Evolutionary conservation across 2,113 vertebrate genomes (phyloP).

Genomic region (Aphelocoma coerulescens): DNA sequence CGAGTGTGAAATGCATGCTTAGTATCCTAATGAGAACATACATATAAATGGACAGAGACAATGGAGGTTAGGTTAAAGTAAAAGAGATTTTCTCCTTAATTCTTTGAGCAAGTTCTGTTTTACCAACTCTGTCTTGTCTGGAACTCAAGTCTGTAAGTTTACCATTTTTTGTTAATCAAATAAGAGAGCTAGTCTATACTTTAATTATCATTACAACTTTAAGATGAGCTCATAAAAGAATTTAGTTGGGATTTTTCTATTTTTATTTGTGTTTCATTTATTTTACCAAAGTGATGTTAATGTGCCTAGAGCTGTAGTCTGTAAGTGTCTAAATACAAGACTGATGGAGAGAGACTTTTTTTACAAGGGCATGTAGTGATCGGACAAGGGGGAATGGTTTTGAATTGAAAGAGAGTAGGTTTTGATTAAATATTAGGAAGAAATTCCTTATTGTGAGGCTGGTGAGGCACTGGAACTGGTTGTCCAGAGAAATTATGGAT

Average conservation of each 20-base stretch:
- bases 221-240: not conserved
- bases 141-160: not conserved
- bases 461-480: not conserved
- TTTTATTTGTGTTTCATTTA: not conserved
- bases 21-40: not conserved
- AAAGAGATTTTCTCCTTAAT: not conserved
- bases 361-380: not conserved
- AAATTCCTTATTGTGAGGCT: not conserved
- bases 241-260: not conserved
- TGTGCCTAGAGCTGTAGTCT: not conserved
- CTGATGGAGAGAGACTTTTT: not conserved
- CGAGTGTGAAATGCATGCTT: not conserved
- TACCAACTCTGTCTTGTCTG: not conserved
- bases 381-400: not conserved
- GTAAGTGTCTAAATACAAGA: not conserved
- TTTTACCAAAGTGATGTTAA: not conserved
- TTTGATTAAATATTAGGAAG: not conserved
- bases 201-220: not conserved
- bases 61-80: not conserved
- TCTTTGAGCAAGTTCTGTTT: not conserved
- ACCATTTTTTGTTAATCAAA: not conserved
- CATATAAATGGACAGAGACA: not conserved
- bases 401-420: not conserved
- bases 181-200: not conserved
- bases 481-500: not conserved